Conservation (phyloP, 2,888 invertebrate species). For the Cosmia trapezina region DNA sequence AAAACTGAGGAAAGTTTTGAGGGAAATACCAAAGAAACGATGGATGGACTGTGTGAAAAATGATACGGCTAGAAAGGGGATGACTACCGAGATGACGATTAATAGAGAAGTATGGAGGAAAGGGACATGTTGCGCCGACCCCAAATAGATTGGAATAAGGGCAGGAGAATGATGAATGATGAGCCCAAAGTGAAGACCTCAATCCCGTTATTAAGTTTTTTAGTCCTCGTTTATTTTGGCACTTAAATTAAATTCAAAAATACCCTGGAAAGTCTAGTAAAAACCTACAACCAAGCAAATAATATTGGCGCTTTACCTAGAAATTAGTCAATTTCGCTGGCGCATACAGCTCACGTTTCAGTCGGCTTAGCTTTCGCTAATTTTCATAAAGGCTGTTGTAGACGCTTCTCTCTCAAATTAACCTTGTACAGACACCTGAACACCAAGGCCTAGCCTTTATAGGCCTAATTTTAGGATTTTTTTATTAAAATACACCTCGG, state of each 20-base stretch:
- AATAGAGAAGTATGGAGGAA: no score
- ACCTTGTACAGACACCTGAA: conserved; percentile 62
- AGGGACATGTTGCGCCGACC: no score
- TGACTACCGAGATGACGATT: no score
- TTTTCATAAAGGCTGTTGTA: conserved; percentile 61
- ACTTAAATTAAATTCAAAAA: neutral
- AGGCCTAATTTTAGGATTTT: conserved; percentile 36
- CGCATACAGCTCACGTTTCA: conserved; percentile 24
- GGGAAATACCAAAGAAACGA: no score
- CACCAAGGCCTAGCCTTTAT: conserved; percentile 35
- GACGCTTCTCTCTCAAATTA: conserved; percentile 64
- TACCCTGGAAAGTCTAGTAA: neutral
- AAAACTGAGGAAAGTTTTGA: no score
- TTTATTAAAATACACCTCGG: conserved; percentile 44
- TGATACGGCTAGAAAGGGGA: no score
- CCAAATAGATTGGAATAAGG: no score
- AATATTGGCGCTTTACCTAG: neutral
- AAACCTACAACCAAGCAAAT: neutral
- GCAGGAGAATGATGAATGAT: no score
- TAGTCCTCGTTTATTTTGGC: neutral
- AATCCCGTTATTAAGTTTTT: neutral
- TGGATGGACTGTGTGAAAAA: no score
- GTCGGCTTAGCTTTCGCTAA: conserved; percentile 38
- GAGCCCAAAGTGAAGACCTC: neutral
- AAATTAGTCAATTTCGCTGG: conserved; percentile 16